Base-by-base conservation (phyloP, 92 coral and sea anemone species). In the Diadumene lineata region DNA sequence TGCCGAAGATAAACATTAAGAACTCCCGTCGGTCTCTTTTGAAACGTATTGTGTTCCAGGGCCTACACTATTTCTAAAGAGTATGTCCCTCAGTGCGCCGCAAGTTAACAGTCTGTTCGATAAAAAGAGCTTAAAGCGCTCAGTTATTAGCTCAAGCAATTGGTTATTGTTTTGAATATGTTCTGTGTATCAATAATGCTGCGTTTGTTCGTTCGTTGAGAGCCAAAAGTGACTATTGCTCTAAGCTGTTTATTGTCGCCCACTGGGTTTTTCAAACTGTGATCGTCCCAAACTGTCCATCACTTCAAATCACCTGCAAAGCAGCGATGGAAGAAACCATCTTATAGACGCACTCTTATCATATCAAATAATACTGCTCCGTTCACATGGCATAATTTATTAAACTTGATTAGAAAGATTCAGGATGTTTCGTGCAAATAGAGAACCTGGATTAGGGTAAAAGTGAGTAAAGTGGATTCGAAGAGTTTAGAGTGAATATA, bases 401-500 rank as follows among this genome's bases (percentile, higher is more conserved):
- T 15, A 2, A 21, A 56, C 55, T 72, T 72, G 56, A 72, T 72
- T 56, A 29, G 65, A 64, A 74, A 85, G 75, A 70, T 64, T 57
- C 60, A 55, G 65, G 38, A 61, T 76, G 87, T 80, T 80, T 44
- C 55, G 83, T 75, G 73, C 38, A 56, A 57, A 69, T 73, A 67
- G 78, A 55, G 80, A 77, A 80, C 84, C 87, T 90, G 79, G 84
- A 90, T n/a, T n/a, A n/a, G n/a, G n/a, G n/a, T n/a, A 81, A 90
- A 87, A 81, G 84, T 76, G 66, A 82, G 48, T 38, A 38, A 38
- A 13, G 48, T 38, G 7, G 48, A 13, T 4, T 13, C 48, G 72
- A 85, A 80, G n/a, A n/a, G n/a, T n/a, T n/a, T n/a, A 79, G 81
- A 86, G 92, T 90, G 84, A 84, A 91, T 91, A 91, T 91, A 91